Evolutionary conservation across 1,140 invertebrate genomes (phyloP).

Genomic region (Mercenaria mercenaria): DNA sequence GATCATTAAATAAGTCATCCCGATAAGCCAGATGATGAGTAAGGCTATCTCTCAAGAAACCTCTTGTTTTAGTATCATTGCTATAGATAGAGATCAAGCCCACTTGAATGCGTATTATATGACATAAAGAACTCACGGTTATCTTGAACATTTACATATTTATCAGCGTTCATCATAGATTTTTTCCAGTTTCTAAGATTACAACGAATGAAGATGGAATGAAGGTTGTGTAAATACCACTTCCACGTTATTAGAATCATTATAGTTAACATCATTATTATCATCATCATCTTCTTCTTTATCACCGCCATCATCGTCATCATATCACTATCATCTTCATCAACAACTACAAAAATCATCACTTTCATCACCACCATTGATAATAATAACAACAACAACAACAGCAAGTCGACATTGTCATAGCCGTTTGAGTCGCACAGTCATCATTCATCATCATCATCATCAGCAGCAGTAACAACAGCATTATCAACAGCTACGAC

Average conservation of each 20-base stretch:
- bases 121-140: neutral
- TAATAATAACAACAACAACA: neutral
- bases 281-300: neutral
- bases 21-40: no score
- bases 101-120: neutral
- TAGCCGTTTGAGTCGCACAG: no score
- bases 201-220: no score
- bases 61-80: neutral
- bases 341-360: neutral
- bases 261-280: neutral
- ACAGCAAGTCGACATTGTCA: no score
- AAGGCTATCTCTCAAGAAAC: no score
- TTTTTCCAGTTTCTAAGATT: no score
- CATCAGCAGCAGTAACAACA: neutral
- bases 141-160: neutral
- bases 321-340: neutral
- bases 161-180: neutral
- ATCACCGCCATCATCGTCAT: no score
- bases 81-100: neutral
- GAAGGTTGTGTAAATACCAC: no score
- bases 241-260: neutral
- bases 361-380: neutral
- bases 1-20: no score
- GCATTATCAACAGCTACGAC: neutral
- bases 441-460: no score